phyloP scores from a whole-genome alignment of 2,797 vertebrate species.

The Nyctibius grandis region DNA sequence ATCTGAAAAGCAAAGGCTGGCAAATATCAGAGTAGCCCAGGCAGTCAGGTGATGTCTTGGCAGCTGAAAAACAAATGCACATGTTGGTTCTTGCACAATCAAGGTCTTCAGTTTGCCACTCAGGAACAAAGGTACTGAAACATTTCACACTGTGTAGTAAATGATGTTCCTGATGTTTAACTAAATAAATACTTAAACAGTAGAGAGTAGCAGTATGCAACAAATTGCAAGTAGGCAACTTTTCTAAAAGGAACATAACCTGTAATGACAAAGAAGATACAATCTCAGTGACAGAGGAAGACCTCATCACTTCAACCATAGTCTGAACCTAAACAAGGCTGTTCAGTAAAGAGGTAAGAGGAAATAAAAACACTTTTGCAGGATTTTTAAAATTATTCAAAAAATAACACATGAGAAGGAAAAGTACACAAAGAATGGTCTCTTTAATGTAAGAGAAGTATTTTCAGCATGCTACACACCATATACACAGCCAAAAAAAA shows the following conservation, averaged over 20 bases:
- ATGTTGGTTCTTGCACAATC: background rate
- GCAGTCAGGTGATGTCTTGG: background rate
- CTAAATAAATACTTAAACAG: background rate
- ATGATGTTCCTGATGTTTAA: background rate
- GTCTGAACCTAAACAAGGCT: background rate
- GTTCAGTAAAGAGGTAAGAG: background rate
- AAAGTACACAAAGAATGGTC: background rate
- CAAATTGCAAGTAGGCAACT: background rate
- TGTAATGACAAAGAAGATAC: background rate
- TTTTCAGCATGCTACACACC: background rate
- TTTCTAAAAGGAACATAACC: background rate
- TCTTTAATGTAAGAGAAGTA: background rate
- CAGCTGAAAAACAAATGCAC: background rate
- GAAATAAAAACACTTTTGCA: background rate
- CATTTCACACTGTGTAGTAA: background rate
- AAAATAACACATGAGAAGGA: background rate
- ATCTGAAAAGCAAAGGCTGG: background rate
- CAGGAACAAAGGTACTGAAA: background rate
- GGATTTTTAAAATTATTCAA: background rate
- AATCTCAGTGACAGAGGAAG: background rate
- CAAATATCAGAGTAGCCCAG: background rate
- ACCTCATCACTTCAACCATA: background rate
- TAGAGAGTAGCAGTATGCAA: background rate
- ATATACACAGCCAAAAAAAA: rapidly evolving
- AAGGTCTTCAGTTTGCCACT: background rate